phyloP scores from a whole-genome alignment of 2,113 vertebrate genomes.

The Bettongia penicillata region DNA sequence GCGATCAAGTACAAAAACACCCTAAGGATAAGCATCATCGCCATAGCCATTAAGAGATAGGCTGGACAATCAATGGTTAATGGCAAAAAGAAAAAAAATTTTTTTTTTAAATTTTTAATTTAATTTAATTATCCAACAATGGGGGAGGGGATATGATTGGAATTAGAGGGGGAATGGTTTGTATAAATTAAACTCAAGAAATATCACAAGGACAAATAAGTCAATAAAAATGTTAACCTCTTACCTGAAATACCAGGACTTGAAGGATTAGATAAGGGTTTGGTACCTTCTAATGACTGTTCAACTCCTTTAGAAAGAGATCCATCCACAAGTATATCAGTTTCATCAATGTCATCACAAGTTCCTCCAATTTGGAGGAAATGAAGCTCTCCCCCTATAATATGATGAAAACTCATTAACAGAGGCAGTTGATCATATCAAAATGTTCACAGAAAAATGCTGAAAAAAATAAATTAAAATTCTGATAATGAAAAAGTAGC shows the following conservation, averaged over 20 bases:
- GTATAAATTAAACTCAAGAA: slow-evolving; percentile 2
- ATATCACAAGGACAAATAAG: not conserved
- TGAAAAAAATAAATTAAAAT: not conserved
- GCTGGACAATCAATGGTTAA: not conserved
- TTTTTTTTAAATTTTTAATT: not conserved
- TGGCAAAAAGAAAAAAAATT: slow-evolving; percentile 25
- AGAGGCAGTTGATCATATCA: slow-evolving; percentile 1
- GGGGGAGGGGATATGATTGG: accelerated
- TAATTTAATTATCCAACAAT: not conserved
- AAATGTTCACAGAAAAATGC: not conserved
- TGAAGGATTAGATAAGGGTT: slow-evolving; percentile 95
- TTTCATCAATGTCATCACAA: slow-evolving; percentile 96
- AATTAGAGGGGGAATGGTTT: not conserved
- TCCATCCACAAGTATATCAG: slow-evolving; percentile 98
- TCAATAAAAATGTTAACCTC: slow-evolving; percentile 24
- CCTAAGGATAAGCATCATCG: not conserved
- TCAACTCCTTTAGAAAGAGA: slow-evolving; percentile 95
- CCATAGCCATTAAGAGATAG: not conserved
- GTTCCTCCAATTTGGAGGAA: slow-evolving; percentile 99
- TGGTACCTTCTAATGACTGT: slow-evolving; percentile 93
- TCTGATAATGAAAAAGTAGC: not conserved
- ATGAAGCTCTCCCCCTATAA: slow-evolving; percentile 98
- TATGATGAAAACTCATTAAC: slow-evolving; percentile 55
- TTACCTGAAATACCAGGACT: slow-evolving; percentile 97
- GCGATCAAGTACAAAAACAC: not conserved